These are phyloP conservation scores for Rhineura floridana DNA, from an alignment of 2,113 vertebrate genomes.

Conservation along the genomic window DNA sequence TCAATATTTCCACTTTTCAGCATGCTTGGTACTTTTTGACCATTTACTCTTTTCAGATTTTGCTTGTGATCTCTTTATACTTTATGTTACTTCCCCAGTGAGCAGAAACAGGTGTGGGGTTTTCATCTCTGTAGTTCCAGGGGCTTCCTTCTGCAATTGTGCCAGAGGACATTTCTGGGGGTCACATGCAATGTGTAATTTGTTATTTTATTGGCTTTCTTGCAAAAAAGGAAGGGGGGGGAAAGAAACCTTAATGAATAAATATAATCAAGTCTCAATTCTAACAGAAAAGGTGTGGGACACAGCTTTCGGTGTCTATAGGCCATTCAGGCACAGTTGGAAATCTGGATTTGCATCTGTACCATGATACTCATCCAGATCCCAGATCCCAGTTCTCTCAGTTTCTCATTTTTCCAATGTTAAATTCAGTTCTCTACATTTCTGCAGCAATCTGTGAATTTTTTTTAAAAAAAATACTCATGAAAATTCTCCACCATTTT, in stretches of 20 bases:
- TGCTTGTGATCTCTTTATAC: neutral
- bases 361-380: neutral
- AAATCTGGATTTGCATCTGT: neutral
- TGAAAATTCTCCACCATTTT: too few relatives aligned
- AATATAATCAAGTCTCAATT: neutral
- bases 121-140: neutral
- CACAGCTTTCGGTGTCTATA: neutral
- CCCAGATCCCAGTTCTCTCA: too few relatives aligned
- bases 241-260: neutral
- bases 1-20: slow-evolving; percentile 4
- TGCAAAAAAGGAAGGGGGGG: neutral
- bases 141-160: neutral
- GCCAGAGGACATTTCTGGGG: neutral
- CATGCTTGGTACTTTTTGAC: fast-evolving
- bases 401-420: too few relatives aligned
- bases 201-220: neutral
- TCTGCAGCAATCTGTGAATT: too few relatives aligned
- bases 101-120: neutral
- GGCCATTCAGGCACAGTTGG: too few relatives aligned
- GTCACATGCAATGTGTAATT: neutral
- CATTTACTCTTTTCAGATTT: slow-evolving; percentile 3
- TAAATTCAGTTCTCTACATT: too few relatives aligned
- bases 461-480: too few relatives aligned
- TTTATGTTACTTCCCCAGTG: slow-evolving; percentile 4
- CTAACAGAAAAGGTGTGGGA: neutral